A percentile compares a stretch with the other conserved stretches of the same genome.
phyloP scores from a whole-genome alignment of 2,797 vertebrate species.

The Molossus molossus region DNA sequence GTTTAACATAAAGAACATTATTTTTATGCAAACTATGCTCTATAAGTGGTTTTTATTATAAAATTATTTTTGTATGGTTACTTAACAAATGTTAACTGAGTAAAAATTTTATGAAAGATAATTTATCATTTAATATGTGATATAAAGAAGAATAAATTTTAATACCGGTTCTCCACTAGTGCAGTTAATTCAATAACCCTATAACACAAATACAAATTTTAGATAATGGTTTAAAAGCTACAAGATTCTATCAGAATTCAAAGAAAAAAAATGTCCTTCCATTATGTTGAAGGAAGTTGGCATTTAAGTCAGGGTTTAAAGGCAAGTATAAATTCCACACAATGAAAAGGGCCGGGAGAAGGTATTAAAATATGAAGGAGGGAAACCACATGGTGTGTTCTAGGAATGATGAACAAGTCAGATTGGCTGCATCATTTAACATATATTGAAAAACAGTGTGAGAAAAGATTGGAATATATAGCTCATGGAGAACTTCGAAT shows the following conservation, averaged over 20 bases:
- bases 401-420: conserved; percentile 71
- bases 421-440: conserved; percentile 76
- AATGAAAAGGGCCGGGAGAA: background rate
- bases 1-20: background rate
- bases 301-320: conserved; percentile 67
- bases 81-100: background rate
- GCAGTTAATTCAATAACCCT: background rate
- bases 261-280: conserved; percentile 20
- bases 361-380: conserved; percentile 61
- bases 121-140: background rate
- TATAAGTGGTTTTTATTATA: background rate
- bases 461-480: conserved; percentile 75
- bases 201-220: background rate
- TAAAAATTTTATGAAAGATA: background rate
- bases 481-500: conserved; percentile 51
- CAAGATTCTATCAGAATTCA: conserved; percentile 16
- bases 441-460: conserved; percentile 84
- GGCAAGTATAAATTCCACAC: conserved; percentile 55
- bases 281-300: background rate
- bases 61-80: background rate
- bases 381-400: conserved; percentile 69
- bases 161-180: background rate
- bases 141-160: background rate
- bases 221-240: background rate
- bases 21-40: background rate